Conservation (phyloP, 2,888 invertebrate genomes). For the Macrosoma leucophasiata region DNA sequence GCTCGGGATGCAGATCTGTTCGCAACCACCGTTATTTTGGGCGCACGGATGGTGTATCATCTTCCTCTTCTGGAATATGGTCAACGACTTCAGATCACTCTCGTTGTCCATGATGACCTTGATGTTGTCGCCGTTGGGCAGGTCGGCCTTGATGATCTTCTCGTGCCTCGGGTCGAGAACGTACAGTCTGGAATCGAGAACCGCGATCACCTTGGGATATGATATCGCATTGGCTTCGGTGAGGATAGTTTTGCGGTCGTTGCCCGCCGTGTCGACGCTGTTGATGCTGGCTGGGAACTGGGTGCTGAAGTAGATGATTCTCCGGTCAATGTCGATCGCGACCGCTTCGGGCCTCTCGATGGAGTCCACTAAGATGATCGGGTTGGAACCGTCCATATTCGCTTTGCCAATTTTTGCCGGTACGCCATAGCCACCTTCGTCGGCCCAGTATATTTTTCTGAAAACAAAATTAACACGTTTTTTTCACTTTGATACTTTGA, state of each 20-base stretch:
- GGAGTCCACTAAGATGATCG: slow-evolving; percentile 82
- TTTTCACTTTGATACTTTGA: too few species aligned
- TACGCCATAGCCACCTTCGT: slow-evolving; percentile 93
- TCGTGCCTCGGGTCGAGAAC: slow-evolving; percentile 93
- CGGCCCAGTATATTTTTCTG: slow-evolving; percentile 95
- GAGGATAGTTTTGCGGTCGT: slow-evolving; percentile 79
- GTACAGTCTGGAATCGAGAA: slow-evolving; percentile 88
- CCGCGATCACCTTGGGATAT: slow-evolving; percentile 86
- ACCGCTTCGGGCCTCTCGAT: slow-evolving; percentile 88
- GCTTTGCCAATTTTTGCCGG: slow-evolving; percentile 92
- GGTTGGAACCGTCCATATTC: slow-evolving; percentile 93
- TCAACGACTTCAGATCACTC: slow-evolving; percentile 89
- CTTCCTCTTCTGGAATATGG: slow-evolving; percentile 90
- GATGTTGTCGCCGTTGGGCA: slow-evolving; percentile 86
- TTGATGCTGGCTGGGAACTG: slow-evolving; percentile 83
- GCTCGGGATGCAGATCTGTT: slow-evolving; percentile 94
- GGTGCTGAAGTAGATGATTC: slow-evolving; percentile 91
- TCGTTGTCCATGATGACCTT: slow-evolving; percentile 88
- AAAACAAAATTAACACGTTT: slow-evolving; percentile 26
- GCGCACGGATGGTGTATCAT: slow-evolving; percentile 90
- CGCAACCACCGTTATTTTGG: slow-evolving; percentile 92
- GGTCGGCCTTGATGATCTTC: slow-evolving; percentile 88
- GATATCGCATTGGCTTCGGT: slow-evolving; percentile 82
- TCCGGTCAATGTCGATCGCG: slow-evolving; percentile 87
- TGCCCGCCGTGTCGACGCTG: slow-evolving; percentile 84